phyloP scores from a whole-genome alignment of 2,888 invertebrate species.

The Agrilus mali region DNA sequence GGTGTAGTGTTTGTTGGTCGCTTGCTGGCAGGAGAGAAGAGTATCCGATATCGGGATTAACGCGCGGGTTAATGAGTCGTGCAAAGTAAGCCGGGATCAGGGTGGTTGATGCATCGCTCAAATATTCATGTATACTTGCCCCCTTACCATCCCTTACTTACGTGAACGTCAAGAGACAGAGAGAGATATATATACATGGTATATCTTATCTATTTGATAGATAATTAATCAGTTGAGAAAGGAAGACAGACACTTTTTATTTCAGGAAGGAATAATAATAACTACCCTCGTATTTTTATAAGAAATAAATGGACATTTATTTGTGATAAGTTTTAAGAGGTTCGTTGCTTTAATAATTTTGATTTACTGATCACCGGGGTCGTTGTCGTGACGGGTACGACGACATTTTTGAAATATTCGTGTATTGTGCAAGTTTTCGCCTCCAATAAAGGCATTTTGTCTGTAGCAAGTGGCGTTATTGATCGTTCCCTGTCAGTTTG shows the following conservation, averaged over 20 bases:
- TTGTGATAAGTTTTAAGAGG: too few species aligned
- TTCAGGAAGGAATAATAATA: too few species aligned
- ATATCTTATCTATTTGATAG: too few species aligned
- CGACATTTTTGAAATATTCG: conserved; percentile 39
- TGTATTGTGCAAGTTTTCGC: conserved; percentile 17
- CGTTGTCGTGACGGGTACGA: not conserved
- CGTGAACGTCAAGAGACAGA: too few species aligned
- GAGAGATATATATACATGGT: too few species aligned
- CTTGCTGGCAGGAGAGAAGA: conserved; percentile 18
- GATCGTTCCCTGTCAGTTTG: too few species aligned
- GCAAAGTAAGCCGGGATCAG: conserved; percentile 38
- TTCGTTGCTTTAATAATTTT: conserved; percentile 13
- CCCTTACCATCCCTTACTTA: too few species aligned
- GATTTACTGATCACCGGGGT: conserved; percentile 12
- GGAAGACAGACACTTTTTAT: too few species aligned
- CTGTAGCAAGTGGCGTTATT: too few species aligned
- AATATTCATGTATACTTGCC: conserved; percentile 32
- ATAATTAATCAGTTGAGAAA: too few species aligned
- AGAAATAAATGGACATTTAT: not conserved
- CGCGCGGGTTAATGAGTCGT: conserved; percentile 39
- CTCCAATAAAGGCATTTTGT: too few species aligned
- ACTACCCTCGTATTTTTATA: not conserved
- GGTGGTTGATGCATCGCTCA: conserved; percentile 30
- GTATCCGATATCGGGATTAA: conserved; percentile 37
- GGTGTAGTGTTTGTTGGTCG: too few species aligned